A percentile compares a stretch with the other conserved stretches of the same genome.
phyloP scores from a whole-genome alignment of 2,113 vertebrate genomes.

The Mellivora capensis region DNA sequence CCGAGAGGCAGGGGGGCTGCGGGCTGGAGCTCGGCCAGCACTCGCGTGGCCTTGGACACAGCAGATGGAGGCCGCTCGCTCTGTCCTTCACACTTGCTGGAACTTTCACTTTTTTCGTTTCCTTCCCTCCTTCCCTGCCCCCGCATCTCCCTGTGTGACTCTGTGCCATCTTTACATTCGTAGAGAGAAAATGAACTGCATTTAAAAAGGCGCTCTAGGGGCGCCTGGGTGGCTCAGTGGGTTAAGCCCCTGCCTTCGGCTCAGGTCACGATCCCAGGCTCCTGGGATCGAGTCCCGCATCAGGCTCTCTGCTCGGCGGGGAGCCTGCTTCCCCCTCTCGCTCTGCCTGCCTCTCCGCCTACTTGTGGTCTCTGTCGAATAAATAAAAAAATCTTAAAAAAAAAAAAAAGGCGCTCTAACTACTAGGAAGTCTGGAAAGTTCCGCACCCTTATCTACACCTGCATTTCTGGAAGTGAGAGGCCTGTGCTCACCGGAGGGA shows the following conservation, averaged over 20 bases:
- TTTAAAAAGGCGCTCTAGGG: background rate
- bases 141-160: background rate
- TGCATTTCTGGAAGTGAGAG: background rate
- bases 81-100: background rate
- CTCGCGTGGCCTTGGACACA: background rate
- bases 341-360: no score
- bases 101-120: background rate
- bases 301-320: no score
- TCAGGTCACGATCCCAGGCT: no score
- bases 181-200: background rate
- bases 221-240: no score
- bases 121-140: background rate
- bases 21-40: background rate
- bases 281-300: no score
- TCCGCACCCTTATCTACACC: no score
- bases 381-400: no score
- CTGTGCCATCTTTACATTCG: background rate
- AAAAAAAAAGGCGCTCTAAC: background rate
- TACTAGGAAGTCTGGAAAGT: background rate
- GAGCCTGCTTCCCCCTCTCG: no score
- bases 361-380: no score
- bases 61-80: background rate
- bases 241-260: no score
- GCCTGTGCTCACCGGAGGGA: background rate
- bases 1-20: background rate